Evolutionary conservation across 2,888 invertebrate species (phyloP), one percentile per base, ranked within the genome.

Genomic region (Autographa gamma): DNA sequence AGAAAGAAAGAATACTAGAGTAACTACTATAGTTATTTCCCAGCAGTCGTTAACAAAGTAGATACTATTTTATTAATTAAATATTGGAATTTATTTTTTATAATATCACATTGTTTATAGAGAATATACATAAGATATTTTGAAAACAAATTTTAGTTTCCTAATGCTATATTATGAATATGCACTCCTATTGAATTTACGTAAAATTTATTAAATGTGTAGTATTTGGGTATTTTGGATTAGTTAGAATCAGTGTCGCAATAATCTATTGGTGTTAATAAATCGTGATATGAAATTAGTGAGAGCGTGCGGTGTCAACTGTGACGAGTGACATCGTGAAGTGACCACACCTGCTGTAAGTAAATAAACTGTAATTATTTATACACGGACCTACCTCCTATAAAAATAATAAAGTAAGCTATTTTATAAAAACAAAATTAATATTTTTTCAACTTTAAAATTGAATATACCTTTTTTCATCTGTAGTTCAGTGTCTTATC

Each of bases 221-320:
- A 38, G 11, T 11, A 38, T 38, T 38, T 11, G 7, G 38, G 7
- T 0, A 41, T 13, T 41, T 43, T 43, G 43, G 16, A 43, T 48
- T n/a, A 7, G 48, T 16, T 48, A 11, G 7, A n/a, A n/a, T 48
- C 2, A 56, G 25, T 56, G 54, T 19, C 7, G 19, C 11, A 56
- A 13, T 1, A 25, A 14, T 63, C 54, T 18, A 4, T 4, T 34
- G 0, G 75, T 67, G 19, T 56, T 38, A 59, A 59, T 34, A 41
- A 32, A 59, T 68, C 77, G 77, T 77, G 77, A 76, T 31, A 41
- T 9, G 25, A 64, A 60, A 66, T 77, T 80, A 76, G 68, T 25
- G 54, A 13, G 54, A 56, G 3, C 54, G 54, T 56, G 54, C 9
- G 9, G 4, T 19, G 54, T 4, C 54, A 5, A 11, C 9, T 2